Evolutionary conservation across 2,888 invertebrate species (phyloP).

Genomic region (Teinopalpus imperialis): DNA sequence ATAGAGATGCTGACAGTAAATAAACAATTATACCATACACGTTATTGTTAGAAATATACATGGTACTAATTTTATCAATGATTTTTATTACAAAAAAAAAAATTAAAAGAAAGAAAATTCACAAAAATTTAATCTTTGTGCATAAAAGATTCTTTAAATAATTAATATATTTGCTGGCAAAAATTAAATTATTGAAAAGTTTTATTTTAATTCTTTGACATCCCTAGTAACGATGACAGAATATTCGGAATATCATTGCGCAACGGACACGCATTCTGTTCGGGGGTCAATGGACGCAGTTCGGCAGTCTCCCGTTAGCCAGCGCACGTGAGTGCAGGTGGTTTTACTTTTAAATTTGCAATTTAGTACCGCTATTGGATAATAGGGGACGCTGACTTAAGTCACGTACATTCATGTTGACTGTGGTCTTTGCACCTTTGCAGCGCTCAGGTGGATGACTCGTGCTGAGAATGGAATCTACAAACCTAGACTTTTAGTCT

Average conservation of each 20-base stretch:
- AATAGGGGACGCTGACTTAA: constrained; percentile 58
- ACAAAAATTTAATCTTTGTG: too few species aligned
- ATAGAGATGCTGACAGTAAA: too few species aligned
- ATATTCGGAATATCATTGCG: constrained; percentile 29
- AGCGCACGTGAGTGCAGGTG: constrained; percentile 60
- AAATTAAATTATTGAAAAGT: too few species aligned
- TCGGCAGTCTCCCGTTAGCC: constrained; percentile 72
- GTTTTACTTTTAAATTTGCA: constrained; percentile 76
- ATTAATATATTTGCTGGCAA: too few species aligned
- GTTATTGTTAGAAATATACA: too few species aligned
- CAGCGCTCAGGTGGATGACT: neutral
- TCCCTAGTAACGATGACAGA: constrained; percentile 23
- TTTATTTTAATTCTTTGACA: neutral
- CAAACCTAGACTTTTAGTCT: too few species aligned
- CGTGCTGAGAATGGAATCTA: too few species aligned
- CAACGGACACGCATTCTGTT: constrained; percentile 32
- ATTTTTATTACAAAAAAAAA: too few species aligned
- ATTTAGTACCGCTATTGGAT: constrained; percentile 67
- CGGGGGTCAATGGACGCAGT: constrained; percentile 68
- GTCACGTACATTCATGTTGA: constrained; percentile 28
- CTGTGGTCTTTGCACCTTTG: constrained; percentile 15
- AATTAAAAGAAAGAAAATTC: too few species aligned
- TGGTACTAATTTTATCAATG: too few species aligned
- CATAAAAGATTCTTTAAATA: too few species aligned
- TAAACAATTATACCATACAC: too few species aligned